These are phyloP conservation scores for Rhagonycha lutea DNA, from an alignment of 2,888 invertebrate species.

Conservation along the genomic window DNA sequence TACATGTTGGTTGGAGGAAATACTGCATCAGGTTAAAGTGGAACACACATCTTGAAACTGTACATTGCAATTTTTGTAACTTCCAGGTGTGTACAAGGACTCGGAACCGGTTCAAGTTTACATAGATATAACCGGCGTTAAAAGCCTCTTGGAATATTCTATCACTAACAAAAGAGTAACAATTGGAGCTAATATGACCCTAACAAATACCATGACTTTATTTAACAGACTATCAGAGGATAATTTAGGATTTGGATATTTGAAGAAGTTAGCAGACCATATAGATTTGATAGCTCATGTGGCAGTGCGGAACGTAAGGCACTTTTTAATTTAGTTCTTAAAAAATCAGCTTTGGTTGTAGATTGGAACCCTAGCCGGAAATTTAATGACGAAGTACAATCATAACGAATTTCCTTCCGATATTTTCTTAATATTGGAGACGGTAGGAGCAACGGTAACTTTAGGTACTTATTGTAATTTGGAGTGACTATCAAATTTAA, in stretches of 20 bases:
- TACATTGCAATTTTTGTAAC: neutral
- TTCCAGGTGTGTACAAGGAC: slow-evolving; percentile 56
- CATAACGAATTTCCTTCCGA: slow-evolving; percentile 76
- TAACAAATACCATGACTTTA: slow-evolving; percentile 60
- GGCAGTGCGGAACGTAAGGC: slow-evolving; percentile 72
- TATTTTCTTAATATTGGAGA: slow-evolving; percentile 66
- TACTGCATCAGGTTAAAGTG: slow-evolving; percentile 69
- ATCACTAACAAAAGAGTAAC: slow-evolving; percentile 56
- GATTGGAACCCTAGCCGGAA: slow-evolving; percentile 76
- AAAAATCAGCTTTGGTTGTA: slow-evolving; percentile 44
- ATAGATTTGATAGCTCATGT: slow-evolving; percentile 71
- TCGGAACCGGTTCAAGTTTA: slow-evolving; percentile 58
- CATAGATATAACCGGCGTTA: slow-evolving; percentile 66
- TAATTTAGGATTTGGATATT: slow-evolving; percentile 62
- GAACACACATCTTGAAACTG: no score
- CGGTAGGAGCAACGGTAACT: slow-evolving; percentile 60
- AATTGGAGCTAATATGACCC: slow-evolving; percentile 63
- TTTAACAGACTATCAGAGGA: slow-evolving; percentile 53
- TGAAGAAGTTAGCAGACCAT: slow-evolving; percentile 64
- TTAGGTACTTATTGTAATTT: slow-evolving; percentile 14
- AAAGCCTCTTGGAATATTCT: slow-evolving; percentile 58
- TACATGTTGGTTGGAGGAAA: slow-evolving; percentile 74
- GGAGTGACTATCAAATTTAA: neutral
- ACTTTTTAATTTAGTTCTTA: neutral
- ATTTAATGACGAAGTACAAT: slow-evolving; percentile 68